These are phyloP conservation scores for Keiferia lycopersicella DNA, from an alignment of 2,888 invertebrate species.

Conservation along the genomic window DNA sequence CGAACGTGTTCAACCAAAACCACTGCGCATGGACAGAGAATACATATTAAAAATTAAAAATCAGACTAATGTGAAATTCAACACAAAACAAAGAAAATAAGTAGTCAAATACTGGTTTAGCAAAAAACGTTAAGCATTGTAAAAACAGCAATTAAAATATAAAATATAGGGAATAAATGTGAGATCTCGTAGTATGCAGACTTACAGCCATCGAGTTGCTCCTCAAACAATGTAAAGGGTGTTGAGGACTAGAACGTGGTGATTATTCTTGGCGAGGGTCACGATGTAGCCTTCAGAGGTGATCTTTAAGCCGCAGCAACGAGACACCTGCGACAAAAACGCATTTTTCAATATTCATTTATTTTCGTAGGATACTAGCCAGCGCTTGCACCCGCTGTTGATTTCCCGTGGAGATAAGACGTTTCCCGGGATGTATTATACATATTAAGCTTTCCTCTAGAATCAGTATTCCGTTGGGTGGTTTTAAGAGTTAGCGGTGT, in stretches of 20 bases:
- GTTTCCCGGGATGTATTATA: no score
- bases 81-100: constrained; percentile 74
- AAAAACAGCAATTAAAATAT: constrained; percentile 79
- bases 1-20: constrained; percentile 60
- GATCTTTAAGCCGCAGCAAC: constrained; percentile 98
- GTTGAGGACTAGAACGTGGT: constrained; percentile 97
- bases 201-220: constrained; percentile 78
- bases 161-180: constrained; percentile 81
- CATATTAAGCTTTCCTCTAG: no score
- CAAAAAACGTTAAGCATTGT: constrained; percentile 79
- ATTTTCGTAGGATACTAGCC: not conserved
- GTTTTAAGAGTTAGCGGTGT: no score
- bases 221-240: constrained; percentile 95
- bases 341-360: not conserved
- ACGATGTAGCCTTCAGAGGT: constrained; percentile 98
- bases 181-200: constrained; percentile 82
- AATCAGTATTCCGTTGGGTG: no score
- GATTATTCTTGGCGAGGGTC: constrained; percentile 98
- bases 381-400: no score
- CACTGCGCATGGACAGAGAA: constrained; percentile 64
- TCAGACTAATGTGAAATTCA: constrained; percentile 76
- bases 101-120: constrained; percentile 81
- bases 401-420: no score
- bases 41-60: constrained; percentile 58
- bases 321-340: constrained; percentile 89